Percentiles rank a stretch among this genome's conserved stretches.
phyloP scores from a whole-genome alignment of 2,888 invertebrate species.

The Oscheius onirici region DNA sequence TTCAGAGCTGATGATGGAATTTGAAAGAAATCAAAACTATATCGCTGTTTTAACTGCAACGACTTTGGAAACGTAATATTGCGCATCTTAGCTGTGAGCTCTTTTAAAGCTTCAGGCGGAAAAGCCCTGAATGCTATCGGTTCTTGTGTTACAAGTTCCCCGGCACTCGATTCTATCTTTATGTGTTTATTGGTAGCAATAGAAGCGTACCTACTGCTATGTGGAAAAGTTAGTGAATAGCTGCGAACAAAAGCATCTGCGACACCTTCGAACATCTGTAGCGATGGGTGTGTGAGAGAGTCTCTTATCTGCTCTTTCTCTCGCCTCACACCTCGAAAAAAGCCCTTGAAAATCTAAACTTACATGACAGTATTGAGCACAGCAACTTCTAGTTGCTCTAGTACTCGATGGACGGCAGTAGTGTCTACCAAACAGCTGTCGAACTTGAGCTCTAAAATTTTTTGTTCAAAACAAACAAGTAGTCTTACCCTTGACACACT shows the following conservation, averaged over 20 bases:
- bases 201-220: constrained; percentile 17
- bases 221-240: constrained; percentile 26
- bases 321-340: constrained; percentile 7
- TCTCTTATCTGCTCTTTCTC: background rate
- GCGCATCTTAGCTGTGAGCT: too few species aligned
- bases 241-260: constrained; percentile 32
- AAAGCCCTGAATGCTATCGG: too few species aligned
- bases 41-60: too few species aligned
- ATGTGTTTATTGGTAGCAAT: background rate
- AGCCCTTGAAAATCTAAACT: constrained; percentile 37
- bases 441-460: constrained; percentile 65
- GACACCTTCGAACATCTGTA: constrained; percentile 19
- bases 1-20: too few species aligned
- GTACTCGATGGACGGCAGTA: constrained; percentile 57
- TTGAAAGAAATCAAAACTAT: too few species aligned
- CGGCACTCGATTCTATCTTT: too few species aligned
- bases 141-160: too few species aligned
- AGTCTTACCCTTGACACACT: constrained; percentile 50
- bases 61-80: too few species aligned
- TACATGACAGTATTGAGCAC: constrained; percentile 67
- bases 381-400: constrained; percentile 66
- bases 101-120: too few species aligned
- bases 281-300: constrained; percentile 3
- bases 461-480: constrained; percentile 35
- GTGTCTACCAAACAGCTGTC: constrained; percentile 60